Evolutionary conservation across 1,140 invertebrate species (phyloP), one percentile per base, ranked within the genome.

Genomic region (Propsilocerus akamusi): DNA sequence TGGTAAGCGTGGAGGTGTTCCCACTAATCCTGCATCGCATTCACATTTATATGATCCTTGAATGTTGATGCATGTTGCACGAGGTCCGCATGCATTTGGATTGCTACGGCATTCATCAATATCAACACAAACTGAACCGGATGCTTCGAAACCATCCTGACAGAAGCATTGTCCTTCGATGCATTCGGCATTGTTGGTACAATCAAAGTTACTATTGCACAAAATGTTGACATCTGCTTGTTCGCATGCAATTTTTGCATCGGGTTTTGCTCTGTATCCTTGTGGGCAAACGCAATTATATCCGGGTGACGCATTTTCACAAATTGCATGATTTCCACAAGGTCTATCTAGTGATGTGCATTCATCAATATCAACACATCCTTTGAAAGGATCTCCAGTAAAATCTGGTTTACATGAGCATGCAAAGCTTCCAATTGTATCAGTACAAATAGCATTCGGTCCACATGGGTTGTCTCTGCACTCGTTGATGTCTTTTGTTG

Each of bases 281-380:
- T 87, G 81, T 23, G 86, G 86, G 59, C 89, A 94, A 24, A 83
- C 59, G 58, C 90, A 94, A 53, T 81, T 84, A 64, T 85, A 96
- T 49, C 87, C 87, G 2, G 91, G 91, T 5, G 73, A 69, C 0
- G 78, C 68, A 61, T 97, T 96, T 58, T 87, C 81, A 66, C 92
- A 97, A 47, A 86, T 71, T 0, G 92, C 91, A 58, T 92, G 78
- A 4, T 72, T 68, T 7, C 88, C 87, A 63, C 93, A 97, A 1
- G 90, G 81, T 56, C 76, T 82, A 51, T 88, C 80, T 53, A 84
- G 67, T 5, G 76, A 73, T 8, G 73, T 70, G 62, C 93, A 97
- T 64, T 97, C 93, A 61, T 97, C 80, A 54, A 97, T 83, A 67
- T 97, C 93, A 70, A 71, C 74, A 66, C 88, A 93, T 53, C 81